phyloP scores from a whole-genome alignment of 1,140 invertebrate genomes.

The Brachionus sp. region DNA sequence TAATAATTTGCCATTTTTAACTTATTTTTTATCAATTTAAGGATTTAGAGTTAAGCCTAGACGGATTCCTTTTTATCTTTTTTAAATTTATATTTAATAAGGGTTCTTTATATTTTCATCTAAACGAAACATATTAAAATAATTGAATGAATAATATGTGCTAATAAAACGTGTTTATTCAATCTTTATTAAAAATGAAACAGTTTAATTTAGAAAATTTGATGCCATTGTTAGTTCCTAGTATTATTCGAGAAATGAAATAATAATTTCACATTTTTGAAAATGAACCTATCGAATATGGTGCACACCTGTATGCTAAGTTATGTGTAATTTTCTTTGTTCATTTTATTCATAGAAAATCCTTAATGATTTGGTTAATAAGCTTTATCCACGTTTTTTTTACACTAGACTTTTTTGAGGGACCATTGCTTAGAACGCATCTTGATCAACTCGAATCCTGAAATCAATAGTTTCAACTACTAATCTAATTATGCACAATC shows the following conservation, averaged over 20 bases:
- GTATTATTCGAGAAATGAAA: slow-evolving; percentile 19
- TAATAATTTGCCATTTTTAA: neutral
- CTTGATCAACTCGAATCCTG: neutral
- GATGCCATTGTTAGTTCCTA: slow-evolving; percentile 31
- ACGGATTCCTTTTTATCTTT: neutral
- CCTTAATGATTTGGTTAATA: neutral
- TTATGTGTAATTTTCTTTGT: neutral
- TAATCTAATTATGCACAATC: neutral
- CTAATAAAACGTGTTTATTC: slow-evolving; percentile 32
- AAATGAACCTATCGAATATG: neutral
- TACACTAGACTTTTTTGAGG: neutral
- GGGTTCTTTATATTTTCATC: neutral
- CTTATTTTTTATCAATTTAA: slow-evolving; percentile 6
- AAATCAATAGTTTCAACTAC: slow-evolving; percentile 9
- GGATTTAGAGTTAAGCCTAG: neutral
- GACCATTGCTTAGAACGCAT: neutral
- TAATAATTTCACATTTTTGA: slow-evolving; percentile 17
- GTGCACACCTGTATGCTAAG: neutral
- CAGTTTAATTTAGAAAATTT: slow-evolving; percentile 35
- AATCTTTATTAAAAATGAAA: slow-evolving; percentile 30
- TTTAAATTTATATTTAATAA: slow-evolving; percentile 19
- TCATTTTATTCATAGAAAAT: neutral
- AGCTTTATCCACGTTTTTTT: neutral
- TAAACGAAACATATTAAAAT: slow-evolving; percentile 19
- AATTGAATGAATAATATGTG: slow-evolving; percentile 32